A percentile compares a stretch with the other conserved stretches of the same genome.
These are phyloP conservation scores for Nipponacmea schrenckii DNA, from an alignment of 2,888 invertebrate genomes.

Conservation along the genomic window DNA sequence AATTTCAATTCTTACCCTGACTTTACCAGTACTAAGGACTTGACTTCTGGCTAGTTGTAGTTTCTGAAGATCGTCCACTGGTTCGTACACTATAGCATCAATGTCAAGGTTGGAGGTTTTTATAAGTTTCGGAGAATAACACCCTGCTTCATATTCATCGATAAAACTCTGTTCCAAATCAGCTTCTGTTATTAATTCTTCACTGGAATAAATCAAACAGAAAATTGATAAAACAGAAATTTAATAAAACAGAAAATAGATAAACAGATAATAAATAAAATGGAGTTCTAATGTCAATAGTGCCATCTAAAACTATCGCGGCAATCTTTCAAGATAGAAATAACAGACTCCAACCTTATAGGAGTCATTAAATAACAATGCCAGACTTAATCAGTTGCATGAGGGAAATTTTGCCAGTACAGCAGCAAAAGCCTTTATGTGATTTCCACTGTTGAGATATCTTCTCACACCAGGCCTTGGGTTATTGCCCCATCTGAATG, in stretches of 20 bases:
- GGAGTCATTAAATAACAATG: too few species aligned
- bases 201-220: slow-evolving; percentile 14
- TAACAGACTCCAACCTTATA: too few species aligned
- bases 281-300: not conserved
- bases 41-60: slow-evolving; percentile 79
- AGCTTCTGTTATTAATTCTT: slow-evolving; percentile 69
- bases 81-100: slow-evolving; percentile 81
- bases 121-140: slow-evolving; percentile 85
- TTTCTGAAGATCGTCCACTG: slow-evolving; percentile 80
- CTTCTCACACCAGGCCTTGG: too few species aligned
- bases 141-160: slow-evolving; percentile 80
- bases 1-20: slow-evolving; percentile 63
- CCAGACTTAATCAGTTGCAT: too few species aligned
- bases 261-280: slow-evolving; percentile 25
- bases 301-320: too few species aligned
- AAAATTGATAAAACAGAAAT: not conserved
- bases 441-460: too few species aligned
- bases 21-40: slow-evolving; percentile 70
- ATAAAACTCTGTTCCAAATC: slow-evolving; percentile 72
- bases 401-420: too few species aligned
- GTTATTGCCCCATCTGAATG: too few species aligned
- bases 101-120: slow-evolving; percentile 76
- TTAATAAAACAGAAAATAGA: slow-evolving; percentile 19
- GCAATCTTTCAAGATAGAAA: too few species aligned
- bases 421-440: too few species aligned